Percentiles rank a stretch among this genome's conserved stretches.
Evolutionary conservation across 1,140 invertebrate genomes (phyloP).

Genomic region (Drosophila cardini): DNA sequence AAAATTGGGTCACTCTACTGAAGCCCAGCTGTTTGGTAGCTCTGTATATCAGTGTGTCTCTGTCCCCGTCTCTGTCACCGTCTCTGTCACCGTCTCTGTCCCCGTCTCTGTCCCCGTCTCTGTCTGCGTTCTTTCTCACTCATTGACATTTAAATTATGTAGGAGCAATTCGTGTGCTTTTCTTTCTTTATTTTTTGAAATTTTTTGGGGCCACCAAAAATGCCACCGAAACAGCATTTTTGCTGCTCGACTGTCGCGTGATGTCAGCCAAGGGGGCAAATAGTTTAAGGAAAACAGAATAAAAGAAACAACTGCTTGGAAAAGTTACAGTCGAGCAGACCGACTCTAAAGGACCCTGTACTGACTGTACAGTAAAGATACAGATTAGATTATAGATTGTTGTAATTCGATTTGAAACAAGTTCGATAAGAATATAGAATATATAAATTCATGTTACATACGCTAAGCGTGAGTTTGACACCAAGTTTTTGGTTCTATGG

Average conservation of each 20-base stretch:
- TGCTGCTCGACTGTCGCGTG: conserved; percentile 60
- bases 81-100: not conserved
- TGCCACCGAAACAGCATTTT: conserved; percentile 69
- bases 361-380: no score
- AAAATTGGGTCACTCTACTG: conserved; percentile 66
- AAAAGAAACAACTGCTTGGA: conserved; percentile 23
- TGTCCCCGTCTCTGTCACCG: not conserved
- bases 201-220: conserved; percentile 51
- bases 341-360: no score
- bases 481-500: no score
- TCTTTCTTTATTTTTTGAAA: conserved; percentile 27
- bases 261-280: conserved; percentile 66
- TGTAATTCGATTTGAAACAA: no score
- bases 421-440: no score
- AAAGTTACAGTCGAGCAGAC: no score
- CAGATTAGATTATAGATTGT: no score
- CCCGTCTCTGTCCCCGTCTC: not conserved
- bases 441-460: no score
- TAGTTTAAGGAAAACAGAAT: conserved; percentile 32
- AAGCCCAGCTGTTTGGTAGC: conserved; percentile 37
- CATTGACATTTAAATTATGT: conserved; percentile 79
- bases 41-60: conserved; percentile 11
- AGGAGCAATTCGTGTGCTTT: conserved; percentile 44
- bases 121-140: conserved; percentile 46
- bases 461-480: no score